Evolutionary conservation across 2,113 vertebrate genomes (phyloP), one percentile per base, ranked within the genome.

Genomic region (Rissa tridactyla): DNA sequence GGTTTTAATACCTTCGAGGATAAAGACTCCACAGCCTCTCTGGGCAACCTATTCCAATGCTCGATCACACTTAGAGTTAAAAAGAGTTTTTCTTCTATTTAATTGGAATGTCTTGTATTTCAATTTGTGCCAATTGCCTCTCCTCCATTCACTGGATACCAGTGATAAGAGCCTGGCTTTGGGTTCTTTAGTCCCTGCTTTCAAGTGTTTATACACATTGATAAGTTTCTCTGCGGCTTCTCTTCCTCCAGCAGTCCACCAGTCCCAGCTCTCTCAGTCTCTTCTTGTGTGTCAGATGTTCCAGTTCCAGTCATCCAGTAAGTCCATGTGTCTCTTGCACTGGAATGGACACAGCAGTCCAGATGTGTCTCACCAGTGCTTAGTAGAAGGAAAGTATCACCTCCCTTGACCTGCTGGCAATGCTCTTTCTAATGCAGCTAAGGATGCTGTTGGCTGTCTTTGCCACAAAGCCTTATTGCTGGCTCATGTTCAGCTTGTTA

Each of bases 381-480:
- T 29, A 19, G 10, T 2, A n/a, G 21, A 5, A 12, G 22, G 11
- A 18, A 64, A 69, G 5, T 46, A 54, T 47, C 30, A 26, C 29
- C 5, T 75, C 44, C 42, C 20, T 75, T 0, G 0, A 49, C 5
- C 4, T 44, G 4, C 47, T 82, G 52, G 30, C 15, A 82, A 21
- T 1, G 3, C 4, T 47, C 13, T 61, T 79, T 70, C 30, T 64
- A 62, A 40, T 11, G 15, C 30, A 86, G 38, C 22, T 42, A 62
- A 60, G 21, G 47, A 34, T 60, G 21, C 16, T 25, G 3, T 54
- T 79, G 42, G 12, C 16, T 88, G 20, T 46, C 38, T 76, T 86
- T 91, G 44, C 18, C n/a, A 44, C 25, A 46, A 49, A 55, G 16
- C 10, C 19, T 83, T 27, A 42, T 47, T 66, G 13, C 46, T 88